Evolutionary conservation across 2,888 invertebrate species (phyloP), one percentile per base, ranked within the genome.

Genomic region (Lagria hirta): DNA sequence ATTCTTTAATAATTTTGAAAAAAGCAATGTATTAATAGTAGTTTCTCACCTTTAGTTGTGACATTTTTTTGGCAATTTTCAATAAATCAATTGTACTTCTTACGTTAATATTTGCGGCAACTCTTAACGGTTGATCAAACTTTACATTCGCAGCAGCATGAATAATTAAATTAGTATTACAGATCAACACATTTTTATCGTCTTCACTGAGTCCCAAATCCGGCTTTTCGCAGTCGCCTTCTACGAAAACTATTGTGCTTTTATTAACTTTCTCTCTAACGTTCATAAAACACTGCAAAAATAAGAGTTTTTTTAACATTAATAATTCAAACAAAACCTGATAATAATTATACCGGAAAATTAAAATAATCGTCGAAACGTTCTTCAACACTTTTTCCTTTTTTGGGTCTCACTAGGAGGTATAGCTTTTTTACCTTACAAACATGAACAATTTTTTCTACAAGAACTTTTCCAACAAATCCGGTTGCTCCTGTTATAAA

Each of bases 121-220:
- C 66, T 67, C 77, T 76, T n/a, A 88, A 69, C 12, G 76, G 76
- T 62, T 86, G 86, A 60, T 86, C 83, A 61, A 88, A 86, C 48
- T 80, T 75, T 10, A 86, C 81, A 1, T 84, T 85, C 1, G 86
- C 87, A 1, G 86, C 88, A 21, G 81, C 80, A 65, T 88, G 87
- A 64, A 88, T 82, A n/a, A n/a, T n/a, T n/a, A n/a, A n/a, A n/a
- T n/a, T n/a, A n/a, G n/a, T n/a, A n/a, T n/a, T n/a, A n/a, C 20
- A 3, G 2, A 12, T 6, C 20, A 36, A 27, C 8, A n/a, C n/a
- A n/a, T 26, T 13, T 3, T 27, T 5, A 20, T 36, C 18, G n/a
- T 36, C 14, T 5, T 15, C 27, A 12, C 27, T 36, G 1, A 36
- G 7, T 5, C 37, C 37, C 21, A 37, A 14, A 10, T 10, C 12